A percentile compares a stretch with the other conserved stretches of the same genome.
Evolutionary conservation across 2,888 invertebrate species (phyloP).

Genomic region (Ophion ellenae): DNA sequence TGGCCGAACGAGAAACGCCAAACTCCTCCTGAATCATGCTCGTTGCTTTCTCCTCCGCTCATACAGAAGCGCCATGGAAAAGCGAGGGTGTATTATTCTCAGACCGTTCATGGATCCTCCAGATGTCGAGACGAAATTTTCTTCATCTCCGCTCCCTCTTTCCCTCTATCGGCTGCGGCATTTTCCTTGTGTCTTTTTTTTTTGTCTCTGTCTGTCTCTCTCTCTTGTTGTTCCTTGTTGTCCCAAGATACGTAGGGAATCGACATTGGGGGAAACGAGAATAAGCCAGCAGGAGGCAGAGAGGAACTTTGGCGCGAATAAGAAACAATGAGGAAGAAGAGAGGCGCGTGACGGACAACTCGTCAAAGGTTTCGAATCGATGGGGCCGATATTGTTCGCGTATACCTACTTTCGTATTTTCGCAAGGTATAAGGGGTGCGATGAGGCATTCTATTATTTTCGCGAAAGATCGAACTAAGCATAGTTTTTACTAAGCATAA

Average conservation of each 20-base stretch:
- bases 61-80: slow-evolving; percentile 23
- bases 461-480: not conserved
- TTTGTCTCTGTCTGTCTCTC: not conserved
- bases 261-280: slow-evolving; percentile 71
- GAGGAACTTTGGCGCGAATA: slow-evolving; percentile 9
- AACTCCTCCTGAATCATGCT: slow-evolving; percentile 43
- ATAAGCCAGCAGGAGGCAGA: slow-evolving; percentile 14
- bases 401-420: not conserved
- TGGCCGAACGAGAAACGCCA: slow-evolving; percentile 66
- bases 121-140: slow-evolving; percentile 57
- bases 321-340: slow-evolving; percentile 27
- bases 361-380: slow-evolving; percentile 35
- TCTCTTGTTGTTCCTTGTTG: slow-evolving; percentile 48
- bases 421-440: not conserved
- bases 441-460: not conserved
- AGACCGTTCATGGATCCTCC: slow-evolving; percentile 54
- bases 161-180: not conserved
- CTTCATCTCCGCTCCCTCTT: slow-evolving; percentile 1
- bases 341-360: slow-evolving; percentile 11
- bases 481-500: too few relatives aligned
- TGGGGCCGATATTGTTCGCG: slow-evolving; percentile 28
- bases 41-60: not conserved
- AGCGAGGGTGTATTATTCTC: slow-evolving; percentile 48
- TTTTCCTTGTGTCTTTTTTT: slow-evolving; percentile 5
- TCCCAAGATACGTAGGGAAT: slow-evolving; percentile 74